These are phyloP conservation scores for Eilema caniola DNA, from an alignment of 2,888 invertebrate species.

Conservation along the genomic window DNA sequence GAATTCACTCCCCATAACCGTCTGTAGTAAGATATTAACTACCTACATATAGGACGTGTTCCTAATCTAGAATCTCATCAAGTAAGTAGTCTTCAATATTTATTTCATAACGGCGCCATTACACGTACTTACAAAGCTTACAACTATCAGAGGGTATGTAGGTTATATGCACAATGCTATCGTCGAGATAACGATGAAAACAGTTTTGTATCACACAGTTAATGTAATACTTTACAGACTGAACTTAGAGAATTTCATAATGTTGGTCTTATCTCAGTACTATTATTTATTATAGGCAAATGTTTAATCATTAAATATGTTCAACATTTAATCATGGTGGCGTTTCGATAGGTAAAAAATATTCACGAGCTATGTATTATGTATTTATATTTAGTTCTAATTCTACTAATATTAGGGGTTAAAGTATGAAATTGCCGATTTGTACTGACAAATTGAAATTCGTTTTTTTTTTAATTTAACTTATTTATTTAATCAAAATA, in stretches of 20 bases:
- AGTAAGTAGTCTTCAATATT: not conserved
- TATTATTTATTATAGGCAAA: not conserved
- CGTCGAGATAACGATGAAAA: constrained; percentile 43
- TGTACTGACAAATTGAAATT: too few species aligned
- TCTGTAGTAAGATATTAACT: not conserved
- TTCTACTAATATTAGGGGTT: too few species aligned
- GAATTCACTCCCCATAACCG: not conserved
- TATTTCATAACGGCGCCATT: not conserved
- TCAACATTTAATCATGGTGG: not conserved
- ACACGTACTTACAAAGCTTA: constrained; percentile 16
- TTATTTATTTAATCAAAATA: too few species aligned
- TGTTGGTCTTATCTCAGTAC: not conserved
- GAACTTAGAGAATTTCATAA: not conserved
- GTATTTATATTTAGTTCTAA: too few species aligned
- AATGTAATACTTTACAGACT: not conserved
- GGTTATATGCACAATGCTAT: constrained; percentile 49
- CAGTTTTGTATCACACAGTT: constrained; percentile 13
- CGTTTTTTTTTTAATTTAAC: too few species aligned
- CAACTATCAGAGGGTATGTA: constrained; percentile 36
- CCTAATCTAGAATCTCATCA: not conserved
- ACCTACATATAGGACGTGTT: not conserved
- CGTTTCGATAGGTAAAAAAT: too few species aligned
- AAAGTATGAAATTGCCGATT: too few species aligned
- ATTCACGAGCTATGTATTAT: too few species aligned
- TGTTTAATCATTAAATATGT: too few species aligned